These are phyloP conservation scores for Unio pictorum DNA, from an alignment of 2,888 invertebrate genomes.

Conservation along the genomic window DNA sequence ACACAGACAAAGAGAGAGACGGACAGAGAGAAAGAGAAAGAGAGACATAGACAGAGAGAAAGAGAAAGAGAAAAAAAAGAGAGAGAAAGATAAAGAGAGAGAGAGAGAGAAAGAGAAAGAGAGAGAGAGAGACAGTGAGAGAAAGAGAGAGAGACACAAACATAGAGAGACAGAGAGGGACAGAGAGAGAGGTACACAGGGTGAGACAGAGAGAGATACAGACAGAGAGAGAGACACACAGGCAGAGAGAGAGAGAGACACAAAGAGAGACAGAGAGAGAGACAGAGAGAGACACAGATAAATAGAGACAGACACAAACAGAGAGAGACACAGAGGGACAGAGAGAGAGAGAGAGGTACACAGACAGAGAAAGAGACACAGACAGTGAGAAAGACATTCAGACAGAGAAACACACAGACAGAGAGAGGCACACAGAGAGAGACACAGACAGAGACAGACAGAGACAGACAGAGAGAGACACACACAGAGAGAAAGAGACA, in stretches of 20 bases:
- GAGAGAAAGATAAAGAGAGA: background rate
- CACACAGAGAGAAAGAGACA: background rate
- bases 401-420: too few relatives aligned
- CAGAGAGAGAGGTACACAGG: too few relatives aligned
- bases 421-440: background rate
- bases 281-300: background rate
- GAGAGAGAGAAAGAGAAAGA: background rate
- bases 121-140: background rate
- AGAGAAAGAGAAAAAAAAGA: too few relatives aligned
- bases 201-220: too few relatives aligned
- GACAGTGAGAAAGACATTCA: too few relatives aligned
- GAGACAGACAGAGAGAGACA: conserved; percentile 1
- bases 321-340: too few relatives aligned
- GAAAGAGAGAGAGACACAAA: background rate
- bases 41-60: too few relatives aligned
- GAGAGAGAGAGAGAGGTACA: too few relatives aligned
- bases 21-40: too few relatives aligned
- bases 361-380: too few relatives aligned
- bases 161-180: too few relatives aligned
- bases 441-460: background rate
- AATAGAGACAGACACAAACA: background rate
- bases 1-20: background rate
- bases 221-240: background rate
- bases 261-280: background rate
- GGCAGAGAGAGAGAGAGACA: too few relatives aligned